These are phyloP conservation scores for Nasonia longicornis DNA, from an alignment of 1,140 invertebrate species.

Conservation along the genomic window DNA sequence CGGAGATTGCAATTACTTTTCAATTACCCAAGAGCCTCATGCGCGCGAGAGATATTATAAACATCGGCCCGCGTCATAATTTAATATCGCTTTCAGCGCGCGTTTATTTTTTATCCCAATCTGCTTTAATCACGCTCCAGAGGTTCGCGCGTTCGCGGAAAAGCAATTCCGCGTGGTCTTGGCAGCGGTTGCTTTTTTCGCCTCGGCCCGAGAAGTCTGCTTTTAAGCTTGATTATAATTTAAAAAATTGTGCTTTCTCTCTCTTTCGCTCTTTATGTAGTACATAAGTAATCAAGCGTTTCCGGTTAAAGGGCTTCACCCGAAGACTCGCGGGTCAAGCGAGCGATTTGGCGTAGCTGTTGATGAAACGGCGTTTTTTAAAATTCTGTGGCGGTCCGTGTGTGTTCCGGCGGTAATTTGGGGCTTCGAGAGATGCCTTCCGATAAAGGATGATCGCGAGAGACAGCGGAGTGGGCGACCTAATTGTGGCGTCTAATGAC, in stretches of 20 bases:
- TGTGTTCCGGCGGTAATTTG: not conserved
- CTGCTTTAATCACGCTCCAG: slow-evolving; percentile 11
- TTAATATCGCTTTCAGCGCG: not conserved
- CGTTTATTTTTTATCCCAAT: not conserved
- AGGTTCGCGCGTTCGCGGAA: not conserved
- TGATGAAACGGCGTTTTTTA: too few species aligned
- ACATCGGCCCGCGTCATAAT: not conserved
- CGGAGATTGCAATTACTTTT: not conserved
- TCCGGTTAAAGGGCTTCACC: too few species aligned
- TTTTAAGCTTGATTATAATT: slow-evolving; percentile 29
- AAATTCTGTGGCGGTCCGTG: not conserved
- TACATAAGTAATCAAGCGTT: not conserved
- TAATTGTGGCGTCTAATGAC: slow-evolving; percentile 36
- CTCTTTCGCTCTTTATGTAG: too few species aligned
- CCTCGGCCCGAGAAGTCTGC: not conserved
- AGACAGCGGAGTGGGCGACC: not conserved
- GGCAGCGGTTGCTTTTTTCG: not conserved
- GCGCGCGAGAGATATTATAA: not conserved
- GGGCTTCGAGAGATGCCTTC: not conserved
- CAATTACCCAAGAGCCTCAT: too few species aligned
- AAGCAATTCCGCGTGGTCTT: slow-evolving; percentile 12
- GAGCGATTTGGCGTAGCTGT: too few species aligned
- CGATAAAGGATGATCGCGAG: slow-evolving; percentile 6
- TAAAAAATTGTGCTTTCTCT: not conserved
- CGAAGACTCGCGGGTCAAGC: too few species aligned